Evolutionary conservation across 2,113 vertebrate genomes (phyloP).

Genomic region (Circaetus gallicus): DNA sequence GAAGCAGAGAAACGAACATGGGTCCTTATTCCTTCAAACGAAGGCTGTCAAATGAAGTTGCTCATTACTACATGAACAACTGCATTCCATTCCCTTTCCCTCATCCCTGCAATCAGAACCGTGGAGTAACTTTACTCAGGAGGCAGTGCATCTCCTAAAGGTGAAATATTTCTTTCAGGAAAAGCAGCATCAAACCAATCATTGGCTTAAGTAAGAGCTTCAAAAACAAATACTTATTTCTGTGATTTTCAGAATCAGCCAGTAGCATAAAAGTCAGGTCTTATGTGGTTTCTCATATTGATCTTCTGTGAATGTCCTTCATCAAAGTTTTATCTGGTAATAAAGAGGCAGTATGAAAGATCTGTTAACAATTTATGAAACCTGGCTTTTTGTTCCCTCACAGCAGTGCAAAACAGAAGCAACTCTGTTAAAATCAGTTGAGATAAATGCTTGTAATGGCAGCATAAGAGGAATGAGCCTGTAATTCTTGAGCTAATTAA

Average conservation of each 20-base stretch:
- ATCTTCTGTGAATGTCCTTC: slow-evolving; percentile 45
- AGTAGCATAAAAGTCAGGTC: background rate
- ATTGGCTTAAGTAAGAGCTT: background rate
- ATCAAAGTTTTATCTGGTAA: slow-evolving; percentile 54
- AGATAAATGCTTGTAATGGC: background rate
- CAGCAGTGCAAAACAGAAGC: background rate
- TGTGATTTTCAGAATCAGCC: background rate
- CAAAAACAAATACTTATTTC: slow-evolving; percentile 25
- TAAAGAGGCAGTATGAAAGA: slow-evolving; percentile 21
- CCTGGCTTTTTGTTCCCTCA: background rate
- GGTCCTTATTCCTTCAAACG: background rate
- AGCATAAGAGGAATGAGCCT: background rate
- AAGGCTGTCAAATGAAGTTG: background rate
- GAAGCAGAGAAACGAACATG: background rate
- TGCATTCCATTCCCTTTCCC: background rate
- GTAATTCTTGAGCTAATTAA: slow-evolving; percentile 36
- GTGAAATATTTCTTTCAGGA: slow-evolving; percentile 40
- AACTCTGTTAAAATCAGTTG: background rate
- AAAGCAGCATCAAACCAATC: background rate
- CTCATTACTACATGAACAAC: background rate
- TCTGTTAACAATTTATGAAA: slow-evolving; percentile 22
- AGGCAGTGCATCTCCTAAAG: slow-evolving; percentile 26
- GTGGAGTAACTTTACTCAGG: background rate
- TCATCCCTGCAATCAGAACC: background rate
- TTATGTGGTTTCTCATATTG: slow-evolving; percentile 33